A percentile compares a stretch with the other conserved stretches of the same genome.
Conservation (phyloP, 2,888 invertebrate genomes). For the Erebia palarica region DNA sequence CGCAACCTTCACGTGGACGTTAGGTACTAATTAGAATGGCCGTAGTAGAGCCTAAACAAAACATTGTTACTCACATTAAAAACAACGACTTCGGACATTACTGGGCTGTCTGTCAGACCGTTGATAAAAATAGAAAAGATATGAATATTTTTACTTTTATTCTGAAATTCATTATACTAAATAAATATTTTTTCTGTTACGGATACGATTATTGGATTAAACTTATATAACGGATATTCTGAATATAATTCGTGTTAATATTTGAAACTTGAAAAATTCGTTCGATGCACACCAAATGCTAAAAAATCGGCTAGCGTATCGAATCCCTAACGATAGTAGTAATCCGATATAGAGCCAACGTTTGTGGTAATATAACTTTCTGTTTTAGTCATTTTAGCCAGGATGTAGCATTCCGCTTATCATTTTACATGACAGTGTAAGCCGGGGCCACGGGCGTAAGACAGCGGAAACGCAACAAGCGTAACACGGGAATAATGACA, state of each 20-base stretch:
- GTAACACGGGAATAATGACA: constrained; percentile 33
- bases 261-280: no score
- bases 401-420: neutral
- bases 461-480: constrained; percentile 33
- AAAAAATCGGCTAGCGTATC: constrained; percentile 31
- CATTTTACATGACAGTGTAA: constrained; percentile 18
- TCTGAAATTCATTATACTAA: no score
- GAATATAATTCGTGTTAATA: no score
- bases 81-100: constrained; percentile 40
- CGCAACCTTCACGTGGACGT: constrained; percentile 22
- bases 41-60: constrained; percentile 33
- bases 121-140: constrained; percentile 2
- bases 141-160: no score
- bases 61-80: constrained; percentile 37
- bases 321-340: no score
- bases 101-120: constrained; percentile 32
- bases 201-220: no score
- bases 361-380: no score
- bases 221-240: no score
- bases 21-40: constrained; percentile 36
- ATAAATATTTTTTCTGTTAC: no score
- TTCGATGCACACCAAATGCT: constrained; percentile 19
- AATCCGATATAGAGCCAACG: no score
- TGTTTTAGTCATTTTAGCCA: no score
- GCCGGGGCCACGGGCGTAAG: constrained; percentile 18